Evolutionary conservation across 64 coral and sea anemone genomes (phyloP).

Genomic region (Hydrozoanthus tunicans): DNA sequence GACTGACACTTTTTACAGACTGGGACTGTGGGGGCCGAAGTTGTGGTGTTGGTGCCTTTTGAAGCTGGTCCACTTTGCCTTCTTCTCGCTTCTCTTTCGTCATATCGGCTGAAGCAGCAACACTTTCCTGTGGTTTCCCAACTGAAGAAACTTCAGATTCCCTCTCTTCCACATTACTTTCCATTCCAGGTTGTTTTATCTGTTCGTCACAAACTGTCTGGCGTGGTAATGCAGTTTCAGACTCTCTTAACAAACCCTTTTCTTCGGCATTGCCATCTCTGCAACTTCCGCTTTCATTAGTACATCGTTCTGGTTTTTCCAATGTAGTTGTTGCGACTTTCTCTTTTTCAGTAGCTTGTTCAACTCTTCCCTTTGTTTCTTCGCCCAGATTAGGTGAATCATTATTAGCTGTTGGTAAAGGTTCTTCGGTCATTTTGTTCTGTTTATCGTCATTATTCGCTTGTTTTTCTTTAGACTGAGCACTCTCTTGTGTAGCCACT

Average conservation of each 20-base stretch:
- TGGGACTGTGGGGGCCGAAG: constrained; percentile 15
- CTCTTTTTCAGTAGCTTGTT: constrained; percentile 18
- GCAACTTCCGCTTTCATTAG: not conserved
- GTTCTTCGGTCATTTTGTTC: not conserved
- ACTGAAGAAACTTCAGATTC: not conserved
- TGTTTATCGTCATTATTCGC: constrained; percentile 16
- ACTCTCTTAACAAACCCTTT: not conserved
- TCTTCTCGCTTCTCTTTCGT: not conserved
- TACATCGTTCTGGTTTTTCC: not conserved
- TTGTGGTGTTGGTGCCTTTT: constrained; percentile 16
- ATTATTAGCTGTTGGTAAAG: not conserved
- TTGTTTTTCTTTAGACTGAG: constrained; percentile 8
- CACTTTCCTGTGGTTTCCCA: not conserved
- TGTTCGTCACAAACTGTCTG: too few relatives aligned
- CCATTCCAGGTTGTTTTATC: too few relatives aligned
- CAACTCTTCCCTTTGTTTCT: constrained; percentile 14
- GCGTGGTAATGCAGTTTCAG: not conserved
- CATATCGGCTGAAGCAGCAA: not conserved
- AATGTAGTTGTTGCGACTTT: not conserved
- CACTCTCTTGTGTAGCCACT: not conserved
- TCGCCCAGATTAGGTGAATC: not conserved
- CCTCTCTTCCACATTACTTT: not conserved
- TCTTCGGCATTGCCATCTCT: not conserved
- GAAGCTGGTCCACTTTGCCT: constrained; percentile 34
- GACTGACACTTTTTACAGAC: constrained; percentile 40